These are phyloP conservation scores for Hetaerina americana DNA, from an alignment of 1,140 invertebrate species.

Conservation along the genomic window DNA sequence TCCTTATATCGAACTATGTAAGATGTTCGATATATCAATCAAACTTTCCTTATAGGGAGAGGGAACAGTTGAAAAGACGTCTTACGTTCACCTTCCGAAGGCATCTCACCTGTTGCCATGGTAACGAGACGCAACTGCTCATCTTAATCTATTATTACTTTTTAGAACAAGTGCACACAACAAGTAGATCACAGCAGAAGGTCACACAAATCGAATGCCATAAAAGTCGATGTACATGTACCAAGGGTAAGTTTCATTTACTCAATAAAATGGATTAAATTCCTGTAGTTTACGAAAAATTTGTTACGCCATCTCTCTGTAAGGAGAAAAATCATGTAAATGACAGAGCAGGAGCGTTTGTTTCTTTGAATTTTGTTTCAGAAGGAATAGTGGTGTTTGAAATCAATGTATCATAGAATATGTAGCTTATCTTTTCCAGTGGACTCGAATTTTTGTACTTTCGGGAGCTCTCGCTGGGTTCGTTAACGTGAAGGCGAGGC, in stretches of 20 bases:
- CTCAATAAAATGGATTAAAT: not conserved
- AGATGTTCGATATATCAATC: constrained; percentile 15
- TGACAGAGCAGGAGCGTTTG: not conserved
- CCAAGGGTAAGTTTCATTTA: not conserved
- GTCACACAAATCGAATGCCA: not conserved
- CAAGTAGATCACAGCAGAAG: not conserved
- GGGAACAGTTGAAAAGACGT: constrained; percentile 13
- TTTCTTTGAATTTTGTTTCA: not conserved
- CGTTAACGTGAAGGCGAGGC: too few species aligned
- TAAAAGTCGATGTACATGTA: not conserved
- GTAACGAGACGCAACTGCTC: constrained; percentile 11
- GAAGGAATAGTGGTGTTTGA: not conserved
- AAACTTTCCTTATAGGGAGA: constrained; percentile 13
- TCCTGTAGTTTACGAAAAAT: not conserved
- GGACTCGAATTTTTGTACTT: not conserved
- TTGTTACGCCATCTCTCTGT: not conserved
- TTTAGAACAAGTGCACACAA: not conserved
- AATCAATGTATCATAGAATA: not conserved
- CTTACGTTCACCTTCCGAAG: constrained; percentile 12
- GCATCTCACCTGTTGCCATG: constrained; percentile 14
- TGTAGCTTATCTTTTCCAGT: not conserved
- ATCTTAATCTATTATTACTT: constrained; percentile 9
- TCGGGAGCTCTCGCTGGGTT: not conserved
- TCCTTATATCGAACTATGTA: constrained; percentile 3
- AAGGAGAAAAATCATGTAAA: not conserved